phyloP scores from a whole-genome alignment of 1,140 invertebrate species.

The Cotesia vestalis region DNA sequence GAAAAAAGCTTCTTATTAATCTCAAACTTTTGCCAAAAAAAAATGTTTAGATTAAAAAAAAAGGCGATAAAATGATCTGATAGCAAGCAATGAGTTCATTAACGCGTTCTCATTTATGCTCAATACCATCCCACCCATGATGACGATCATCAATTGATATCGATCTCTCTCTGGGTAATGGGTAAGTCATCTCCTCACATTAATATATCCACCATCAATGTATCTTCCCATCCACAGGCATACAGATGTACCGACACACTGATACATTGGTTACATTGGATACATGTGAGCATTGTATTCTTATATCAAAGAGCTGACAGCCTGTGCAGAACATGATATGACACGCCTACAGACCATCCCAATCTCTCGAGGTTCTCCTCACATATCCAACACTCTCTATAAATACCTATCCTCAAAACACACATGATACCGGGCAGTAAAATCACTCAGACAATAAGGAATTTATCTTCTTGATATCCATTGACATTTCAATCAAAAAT shows the following conservation, averaged over 20 bases:
- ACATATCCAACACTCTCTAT: background rate
- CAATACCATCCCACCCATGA: background rate
- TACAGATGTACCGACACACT: too few species aligned
- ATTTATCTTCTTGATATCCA: background rate
- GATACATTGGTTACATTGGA: background rate
- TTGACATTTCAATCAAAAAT: conserved; percentile 30
- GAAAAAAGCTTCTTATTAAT: too few species aligned
- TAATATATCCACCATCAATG: background rate
- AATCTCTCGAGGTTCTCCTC: conserved; percentile 19
- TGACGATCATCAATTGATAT: conserved; percentile 13
- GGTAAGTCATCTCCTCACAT: background rate
- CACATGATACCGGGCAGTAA: background rate
- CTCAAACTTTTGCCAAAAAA: too few species aligned
- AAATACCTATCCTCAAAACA: background rate
- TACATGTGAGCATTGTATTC: conserved; percentile 1
- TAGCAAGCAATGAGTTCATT: conserved; percentile 2
- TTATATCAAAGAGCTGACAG: conserved; percentile 23
- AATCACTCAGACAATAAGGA: conserved; percentile 1
- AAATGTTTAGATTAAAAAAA: background rate
- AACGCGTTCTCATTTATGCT: conserved; percentile 8
- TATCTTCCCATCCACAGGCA: background rate
- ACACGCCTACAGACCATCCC: conserved; percentile 28
- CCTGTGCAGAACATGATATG: conserved; percentile 17
- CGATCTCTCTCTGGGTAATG: conserved; percentile 9
- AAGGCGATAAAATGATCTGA: background rate